phyloP scores from a whole-genome alignment of 2,888 invertebrate species.

The Lasiommata megera region DNA sequence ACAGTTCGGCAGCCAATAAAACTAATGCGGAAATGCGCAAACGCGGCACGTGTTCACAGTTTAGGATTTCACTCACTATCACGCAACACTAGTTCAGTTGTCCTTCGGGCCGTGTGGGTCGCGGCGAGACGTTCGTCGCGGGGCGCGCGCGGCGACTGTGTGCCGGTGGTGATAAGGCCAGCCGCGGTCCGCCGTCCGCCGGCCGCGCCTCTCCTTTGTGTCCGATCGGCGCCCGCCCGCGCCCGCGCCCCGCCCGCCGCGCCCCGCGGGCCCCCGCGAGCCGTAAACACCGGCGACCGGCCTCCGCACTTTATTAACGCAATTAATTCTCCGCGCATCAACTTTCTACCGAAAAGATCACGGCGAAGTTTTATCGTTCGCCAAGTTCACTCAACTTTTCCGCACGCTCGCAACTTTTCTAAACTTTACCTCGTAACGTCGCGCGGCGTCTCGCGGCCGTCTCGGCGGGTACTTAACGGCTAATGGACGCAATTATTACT shows the following conservation, averaged over 20 bases:
- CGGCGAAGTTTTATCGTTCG: conserved; percentile 32
- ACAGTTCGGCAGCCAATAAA: conserved; percentile 51
- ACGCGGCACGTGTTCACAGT: conserved; percentile 59
- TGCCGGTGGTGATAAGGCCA: conserved; percentile 75
- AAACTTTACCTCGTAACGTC: conserved; percentile 55
- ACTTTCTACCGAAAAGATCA: conserved; percentile 46
- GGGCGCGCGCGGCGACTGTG: conserved; percentile 71
- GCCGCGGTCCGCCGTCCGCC: conserved; percentile 64
- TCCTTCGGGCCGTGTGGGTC: conserved; percentile 30
- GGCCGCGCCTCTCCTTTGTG: conserved; percentile 78
- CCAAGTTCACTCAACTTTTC: conserved; percentile 43
- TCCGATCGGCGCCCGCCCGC: conserved; percentile 51
- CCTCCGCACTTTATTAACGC: conserved; percentile 67
- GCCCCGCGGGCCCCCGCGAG: conserved; percentile 44
- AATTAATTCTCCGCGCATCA: conserved; percentile 66
- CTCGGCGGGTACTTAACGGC: conserved; percentile 28
- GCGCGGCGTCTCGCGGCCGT: conserved; percentile 48
- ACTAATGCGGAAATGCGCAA: conserved; percentile 51
- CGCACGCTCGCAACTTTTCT: conserved; percentile 48
- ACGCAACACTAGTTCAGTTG: conserved; percentile 50
- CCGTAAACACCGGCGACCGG: conserved; percentile 56
- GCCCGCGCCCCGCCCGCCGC: conserved; percentile 40
- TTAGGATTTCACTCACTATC: conserved; percentile 48
- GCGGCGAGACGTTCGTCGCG: conserved; percentile 57
- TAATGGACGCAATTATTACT: not conserved